These are phyloP conservation scores for Zaprionus inermis DNA, from an alignment of 1,140 invertebrate species.

Conservation along the genomic window DNA sequence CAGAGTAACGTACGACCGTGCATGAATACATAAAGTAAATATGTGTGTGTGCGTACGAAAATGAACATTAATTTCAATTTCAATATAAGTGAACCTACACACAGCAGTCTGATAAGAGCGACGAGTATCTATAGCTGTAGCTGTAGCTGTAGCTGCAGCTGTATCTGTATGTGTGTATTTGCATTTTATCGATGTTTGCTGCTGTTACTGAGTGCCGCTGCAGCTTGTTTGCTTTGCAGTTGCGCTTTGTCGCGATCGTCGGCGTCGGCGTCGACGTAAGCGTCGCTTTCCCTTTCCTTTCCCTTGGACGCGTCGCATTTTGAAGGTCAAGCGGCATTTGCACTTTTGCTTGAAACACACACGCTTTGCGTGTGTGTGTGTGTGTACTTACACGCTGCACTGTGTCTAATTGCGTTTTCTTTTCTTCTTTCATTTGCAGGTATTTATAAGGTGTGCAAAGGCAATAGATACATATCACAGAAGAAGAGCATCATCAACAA, in stretches of 20 bases:
- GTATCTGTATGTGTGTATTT: constrained; percentile 12
- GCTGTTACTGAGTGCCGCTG: constrained; percentile 21
- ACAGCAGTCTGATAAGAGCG: constrained; percentile 20
- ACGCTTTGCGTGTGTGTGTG: not conserved
- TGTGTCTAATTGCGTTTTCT: constrained; percentile 42
- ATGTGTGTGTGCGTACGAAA: not conserved
- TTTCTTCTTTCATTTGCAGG: constrained; percentile 39
- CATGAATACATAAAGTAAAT: constrained; percentile 2
- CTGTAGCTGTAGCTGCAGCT: not conserved
- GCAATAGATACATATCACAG: constrained; percentile 31
- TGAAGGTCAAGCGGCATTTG: constrained; percentile 63
- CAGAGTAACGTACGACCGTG: not conserved
- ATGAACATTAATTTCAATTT: constrained; percentile 23
- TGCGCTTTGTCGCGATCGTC: too few relatives aligned
- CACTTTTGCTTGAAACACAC: constrained; percentile 42
- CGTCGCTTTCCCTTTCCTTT: constrained; percentile 62
- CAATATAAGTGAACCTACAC: not conserved
- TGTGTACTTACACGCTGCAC: constrained; percentile 14
- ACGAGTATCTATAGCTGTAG: not conserved
- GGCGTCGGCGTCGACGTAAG: constrained; percentile 2
- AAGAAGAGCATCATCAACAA: constrained; percentile 13
- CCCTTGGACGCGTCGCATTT: constrained; percentile 22
- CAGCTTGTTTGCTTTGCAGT: constrained; percentile 32
- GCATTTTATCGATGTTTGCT: constrained; percentile 20
- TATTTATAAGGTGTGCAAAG: constrained; percentile 44